Conservation (phyloP, 2,888 invertebrate species). For the Stegana nigrithorax region DNA sequence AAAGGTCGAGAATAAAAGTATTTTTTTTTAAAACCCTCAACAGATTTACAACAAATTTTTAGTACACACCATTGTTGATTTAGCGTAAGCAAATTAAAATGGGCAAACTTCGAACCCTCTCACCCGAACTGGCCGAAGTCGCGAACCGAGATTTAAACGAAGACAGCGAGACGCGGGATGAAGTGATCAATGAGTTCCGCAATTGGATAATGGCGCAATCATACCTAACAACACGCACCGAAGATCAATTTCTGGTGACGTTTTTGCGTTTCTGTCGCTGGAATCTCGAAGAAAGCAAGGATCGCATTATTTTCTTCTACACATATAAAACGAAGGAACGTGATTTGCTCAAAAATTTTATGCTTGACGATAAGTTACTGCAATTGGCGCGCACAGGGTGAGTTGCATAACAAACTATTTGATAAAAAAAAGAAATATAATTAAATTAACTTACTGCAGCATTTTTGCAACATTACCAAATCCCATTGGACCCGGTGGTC, state of each 20-base stretch:
- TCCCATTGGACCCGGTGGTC: conserved; percentile 67
- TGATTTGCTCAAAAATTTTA: conserved; percentile 70
- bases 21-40: too few species aligned
- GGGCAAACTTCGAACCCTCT: conserved; percentile 57
- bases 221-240: conserved; percentile 68
- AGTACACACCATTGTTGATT: too few species aligned
- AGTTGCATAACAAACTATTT: conserved; percentile 27
- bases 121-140: conserved; percentile 58
- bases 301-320: conserved; percentile 73
- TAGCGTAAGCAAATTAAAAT: conserved; percentile 35
- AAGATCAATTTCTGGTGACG: conserved; percentile 70
- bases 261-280: conserved; percentile 72
- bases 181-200: conserved; percentile 65
- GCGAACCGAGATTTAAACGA: conserved; percentile 70
- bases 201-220: conserved; percentile 71
- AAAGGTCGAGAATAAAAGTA: neutral
- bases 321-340: conserved; percentile 67
- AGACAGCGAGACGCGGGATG: conserved; percentile 54
- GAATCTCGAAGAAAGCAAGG: conserved; percentile 71
- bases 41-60: too few species aligned
- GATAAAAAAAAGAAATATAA: too few species aligned
- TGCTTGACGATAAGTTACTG: conserved; percentile 56
- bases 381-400: conserved; percentile 58
- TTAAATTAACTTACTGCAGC: too few species aligned
- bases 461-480: conserved; percentile 60